phyloP scores from a whole-genome alignment of 2,888 invertebrate genomes.

The Oxycera nigricornis region DNA sequence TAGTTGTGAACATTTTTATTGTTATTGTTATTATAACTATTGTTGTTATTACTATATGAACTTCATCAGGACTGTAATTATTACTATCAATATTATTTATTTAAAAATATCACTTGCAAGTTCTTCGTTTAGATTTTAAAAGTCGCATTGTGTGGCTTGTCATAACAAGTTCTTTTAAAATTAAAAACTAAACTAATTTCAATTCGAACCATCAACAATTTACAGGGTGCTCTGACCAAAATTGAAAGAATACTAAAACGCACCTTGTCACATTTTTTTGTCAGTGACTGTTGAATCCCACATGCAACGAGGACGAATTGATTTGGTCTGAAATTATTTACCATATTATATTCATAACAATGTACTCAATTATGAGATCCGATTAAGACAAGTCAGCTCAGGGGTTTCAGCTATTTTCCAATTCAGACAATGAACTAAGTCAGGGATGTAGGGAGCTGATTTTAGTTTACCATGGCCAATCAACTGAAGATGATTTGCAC shows the following conservation, averaged over 20 bases:
- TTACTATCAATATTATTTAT: too few species aligned
- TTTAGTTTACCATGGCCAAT: constrained; percentile 39
- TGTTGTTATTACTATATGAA: too few species aligned
- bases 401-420: constrained; percentile 25
- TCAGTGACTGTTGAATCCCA: background rate
- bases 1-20: too few species aligned
- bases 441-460: background rate
- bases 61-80: too few species aligned
- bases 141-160: too few species aligned
- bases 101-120: too few species aligned
- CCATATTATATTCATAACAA: constrained; percentile 45
- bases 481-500: constrained; percentile 46
- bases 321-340: constrained; percentile 45
- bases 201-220: too few species aligned
- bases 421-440: background rate
- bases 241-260: background rate
- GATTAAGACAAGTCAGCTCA: constrained; percentile 42
- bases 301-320: constrained; percentile 43
- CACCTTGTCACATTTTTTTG: background rate
- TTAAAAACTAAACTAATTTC: too few species aligned
- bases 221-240: too few species aligned
- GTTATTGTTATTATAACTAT: too few species aligned
- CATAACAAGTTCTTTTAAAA: too few species aligned
- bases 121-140: too few species aligned
- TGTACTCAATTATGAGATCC: constrained; percentile 46